Evolutionary conservation across 35 echinoderm and acorn worm genomes (phyloP).

Genomic region (Antedon bifida): DNA sequence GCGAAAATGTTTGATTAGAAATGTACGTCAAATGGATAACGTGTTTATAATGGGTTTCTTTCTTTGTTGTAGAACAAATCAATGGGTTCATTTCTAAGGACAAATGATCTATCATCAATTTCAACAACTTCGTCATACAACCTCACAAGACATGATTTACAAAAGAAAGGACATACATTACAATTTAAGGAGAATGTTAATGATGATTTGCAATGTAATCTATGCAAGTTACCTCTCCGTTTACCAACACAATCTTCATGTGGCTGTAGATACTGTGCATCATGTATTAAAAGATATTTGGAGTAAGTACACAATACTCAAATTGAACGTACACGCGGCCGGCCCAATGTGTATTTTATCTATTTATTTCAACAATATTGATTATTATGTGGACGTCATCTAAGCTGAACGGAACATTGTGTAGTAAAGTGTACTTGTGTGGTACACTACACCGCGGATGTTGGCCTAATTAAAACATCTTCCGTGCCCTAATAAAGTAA

Average conservation of each 20-base stretch:
- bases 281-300: not conserved
- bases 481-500: too few relatives aligned
- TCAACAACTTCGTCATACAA: not conserved
- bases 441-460: too few relatives aligned
- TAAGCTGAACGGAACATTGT: too few relatives aligned
- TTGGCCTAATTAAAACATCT: too few relatives aligned
- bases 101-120: not conserved
- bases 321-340: not conserved
- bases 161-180: not conserved
- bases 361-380: too few relatives aligned
- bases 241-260: not conserved
- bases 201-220: not conserved
- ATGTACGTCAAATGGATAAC: too few relatives aligned
- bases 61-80: too few relatives aligned
- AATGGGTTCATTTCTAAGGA: not conserved
- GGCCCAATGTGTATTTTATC: too few relatives aligned
- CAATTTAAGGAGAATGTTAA: not conserved
- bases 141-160: not conserved
- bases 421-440: too few relatives aligned
- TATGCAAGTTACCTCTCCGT: not conserved
- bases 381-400: too few relatives aligned
- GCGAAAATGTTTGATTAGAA: too few relatives aligned
- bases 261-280: not conserved
- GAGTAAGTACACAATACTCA: not conserved
- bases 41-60: too few relatives aligned